Evolutionary conservation across 2,888 invertebrate species (phyloP).

Genomic region (Erebia palarica): DNA sequence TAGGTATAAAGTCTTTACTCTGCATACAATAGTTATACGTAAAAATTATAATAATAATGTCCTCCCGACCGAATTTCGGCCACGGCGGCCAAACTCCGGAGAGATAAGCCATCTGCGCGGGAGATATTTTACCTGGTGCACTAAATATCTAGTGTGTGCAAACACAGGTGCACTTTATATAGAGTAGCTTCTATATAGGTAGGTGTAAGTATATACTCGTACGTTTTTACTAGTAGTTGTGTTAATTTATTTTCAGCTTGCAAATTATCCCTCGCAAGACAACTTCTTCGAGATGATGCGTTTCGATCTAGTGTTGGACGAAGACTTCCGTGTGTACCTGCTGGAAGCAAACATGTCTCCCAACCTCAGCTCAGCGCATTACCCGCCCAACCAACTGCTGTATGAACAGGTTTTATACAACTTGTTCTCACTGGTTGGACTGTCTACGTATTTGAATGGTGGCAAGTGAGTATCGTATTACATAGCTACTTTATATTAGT

Average conservation of each 20-base stretch:
- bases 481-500: too few relatives aligned
- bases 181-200: background rate
- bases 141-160: too few relatives aligned
- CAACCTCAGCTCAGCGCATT: constrained; percentile 96
- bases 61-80: too few relatives aligned
- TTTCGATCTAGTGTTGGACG: constrained; percentile 96
- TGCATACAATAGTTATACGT: too few relatives aligned
- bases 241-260: constrained; percentile 54
- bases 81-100: too few relatives aligned
- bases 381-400: constrained; percentile 91
- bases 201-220: too few relatives aligned
- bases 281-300: constrained; percentile 97
- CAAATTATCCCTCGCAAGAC: constrained; percentile 75
- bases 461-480: constrained; percentile 9
- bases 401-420: constrained; percentile 97
- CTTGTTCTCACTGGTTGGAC: constrained; percentile 89
- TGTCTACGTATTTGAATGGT: constrained; percentile 38
- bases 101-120: background rate
- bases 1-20: too few relatives aligned
- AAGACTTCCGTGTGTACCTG: constrained; percentile 91
- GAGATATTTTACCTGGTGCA: too few relatives aligned
- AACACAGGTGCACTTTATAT: background rate
- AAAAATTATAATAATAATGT: too few relatives aligned
- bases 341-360: constrained; percentile 99
- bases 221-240: background rate